These are phyloP conservation scores for Selene dorsalis DNA, from an alignment of 2,797 vertebrate species.

Conservation along the genomic window DNA sequence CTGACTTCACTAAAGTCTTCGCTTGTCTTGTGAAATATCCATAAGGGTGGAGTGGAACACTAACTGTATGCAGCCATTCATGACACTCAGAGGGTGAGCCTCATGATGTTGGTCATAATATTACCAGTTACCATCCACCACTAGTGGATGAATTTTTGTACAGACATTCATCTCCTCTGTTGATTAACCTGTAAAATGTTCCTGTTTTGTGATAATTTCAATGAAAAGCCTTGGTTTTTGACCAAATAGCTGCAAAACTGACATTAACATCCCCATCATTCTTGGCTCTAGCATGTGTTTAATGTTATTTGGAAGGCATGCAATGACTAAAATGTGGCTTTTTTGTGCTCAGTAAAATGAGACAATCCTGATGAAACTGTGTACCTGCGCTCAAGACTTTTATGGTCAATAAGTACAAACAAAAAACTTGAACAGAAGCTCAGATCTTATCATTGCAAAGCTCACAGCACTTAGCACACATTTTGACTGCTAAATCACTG, in stretches of 20 bases:
- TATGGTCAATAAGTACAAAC: background rate
- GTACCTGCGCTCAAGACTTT: background rate
- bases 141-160: background rate
- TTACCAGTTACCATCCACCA: background rate
- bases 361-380: slow-evolving; percentile 8
- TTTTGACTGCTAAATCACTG: slow-evolving; percentile 16
- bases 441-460: background rate
- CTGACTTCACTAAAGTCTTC: no score
- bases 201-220: background rate
- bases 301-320: background rate
- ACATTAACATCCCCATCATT: background rate
- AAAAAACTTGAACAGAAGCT: background rate
- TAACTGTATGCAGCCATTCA: background rate
- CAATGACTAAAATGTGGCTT: background rate
- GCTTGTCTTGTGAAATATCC: background rate
- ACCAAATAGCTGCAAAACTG: background rate
- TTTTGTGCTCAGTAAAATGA: background rate
- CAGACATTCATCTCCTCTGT: background rate
- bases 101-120: no score
- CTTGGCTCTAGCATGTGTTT: background rate
- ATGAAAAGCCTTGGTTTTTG: background rate
- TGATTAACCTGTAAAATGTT: background rate
- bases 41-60: background rate
- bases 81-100: background rate
- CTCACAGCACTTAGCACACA: background rate